These are phyloP conservation scores for Cabera pusaria DNA, from an alignment of 2,888 invertebrate genomes.

Conservation along the genomic window DNA sequence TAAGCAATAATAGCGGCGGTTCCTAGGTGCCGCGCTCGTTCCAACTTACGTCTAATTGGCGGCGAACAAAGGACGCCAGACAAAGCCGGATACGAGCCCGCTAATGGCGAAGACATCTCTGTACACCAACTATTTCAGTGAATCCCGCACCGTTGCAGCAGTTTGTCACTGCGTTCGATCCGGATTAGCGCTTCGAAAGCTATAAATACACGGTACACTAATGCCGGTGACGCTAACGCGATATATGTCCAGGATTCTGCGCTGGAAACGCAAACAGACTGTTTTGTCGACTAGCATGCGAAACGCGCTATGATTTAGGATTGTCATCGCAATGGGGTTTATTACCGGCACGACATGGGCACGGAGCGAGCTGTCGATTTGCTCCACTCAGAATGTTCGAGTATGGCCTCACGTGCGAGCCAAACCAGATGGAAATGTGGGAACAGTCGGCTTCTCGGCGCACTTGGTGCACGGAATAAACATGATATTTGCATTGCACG, in stretches of 20 bases:
- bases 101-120: constrained; percentile 61
- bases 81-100: constrained; percentile 46
- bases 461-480: constrained; percentile 24
- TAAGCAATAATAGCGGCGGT: constrained; percentile 56
- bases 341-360: constrained; percentile 28
- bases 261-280: constrained; percentile 31
- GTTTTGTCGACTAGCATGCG: constrained; percentile 32
- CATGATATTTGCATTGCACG: constrained; percentile 28
- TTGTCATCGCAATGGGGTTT: constrained; percentile 34
- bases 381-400: constrained; percentile 10
- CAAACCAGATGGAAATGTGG: constrained; percentile 26
- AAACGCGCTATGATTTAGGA: constrained; percentile 37
- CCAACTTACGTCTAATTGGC: constrained; percentile 57
- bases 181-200: constrained; percentile 46
- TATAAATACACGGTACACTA: constrained; percentile 58
- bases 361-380: constrained; percentile 25
- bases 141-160: constrained; percentile 29
- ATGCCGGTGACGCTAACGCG: constrained; percentile 51
- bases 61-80: constrained; percentile 63
- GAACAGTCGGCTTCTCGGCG: constrained; percentile 14
- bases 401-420: constrained; percentile 21
- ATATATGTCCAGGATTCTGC: constrained; percentile 28
- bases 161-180: constrained; percentile 38
- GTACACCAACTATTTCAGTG: constrained; percentile 36
- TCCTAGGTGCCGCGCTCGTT: constrained; percentile 30